Evolutionary conservation across 2,888 invertebrate species (phyloP).

Genomic region (Boloria selene): DNA sequence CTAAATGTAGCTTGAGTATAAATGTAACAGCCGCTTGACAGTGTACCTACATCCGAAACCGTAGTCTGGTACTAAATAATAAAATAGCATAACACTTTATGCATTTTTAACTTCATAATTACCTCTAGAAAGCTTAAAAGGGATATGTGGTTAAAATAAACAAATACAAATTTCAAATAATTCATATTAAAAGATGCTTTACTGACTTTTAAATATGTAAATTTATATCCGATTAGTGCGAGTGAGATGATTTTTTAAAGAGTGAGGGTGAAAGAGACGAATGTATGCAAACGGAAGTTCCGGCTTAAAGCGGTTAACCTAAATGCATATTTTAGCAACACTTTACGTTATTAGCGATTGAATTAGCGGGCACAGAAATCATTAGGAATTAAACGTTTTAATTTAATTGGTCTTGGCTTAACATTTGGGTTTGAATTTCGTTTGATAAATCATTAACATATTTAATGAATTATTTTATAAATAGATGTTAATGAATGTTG

Average conservation of each 20-base stretch:
- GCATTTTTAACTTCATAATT: too few relatives aligned
- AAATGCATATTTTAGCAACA: conserved; percentile 36
- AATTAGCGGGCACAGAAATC: conserved; percentile 19
- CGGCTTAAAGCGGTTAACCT: conserved; percentile 33
- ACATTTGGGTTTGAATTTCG: neutral
- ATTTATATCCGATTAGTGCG: conserved; percentile 35
- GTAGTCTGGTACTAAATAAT: too few relatives aligned
- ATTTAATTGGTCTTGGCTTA: neutral
- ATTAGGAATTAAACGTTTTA: conserved; percentile 7
- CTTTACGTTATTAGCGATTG: conserved; percentile 29
- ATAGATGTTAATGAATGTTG: too few relatives aligned
- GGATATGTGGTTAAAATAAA: too few relatives aligned
- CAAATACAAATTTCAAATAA: too few relatives aligned
- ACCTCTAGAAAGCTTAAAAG: too few relatives aligned
- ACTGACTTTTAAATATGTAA: conserved; percentile 36
- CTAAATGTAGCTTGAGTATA: too few relatives aligned
- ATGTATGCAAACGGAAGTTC: conserved; percentile 16
- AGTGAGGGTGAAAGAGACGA: conserved; percentile 15
- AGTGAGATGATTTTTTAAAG: conserved; percentile 19
- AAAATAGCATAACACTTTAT: too few relatives aligned
- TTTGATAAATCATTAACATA: too few relatives aligned
- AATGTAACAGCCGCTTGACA: too few relatives aligned
- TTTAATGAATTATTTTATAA: too few relatives aligned
- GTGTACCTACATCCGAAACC: too few relatives aligned
- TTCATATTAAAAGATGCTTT: neutral